Evolutionary conservation across 2,888 invertebrate species (phyloP), one percentile per base, ranked within the genome.

Genomic region (Aphrophora alni): DNA sequence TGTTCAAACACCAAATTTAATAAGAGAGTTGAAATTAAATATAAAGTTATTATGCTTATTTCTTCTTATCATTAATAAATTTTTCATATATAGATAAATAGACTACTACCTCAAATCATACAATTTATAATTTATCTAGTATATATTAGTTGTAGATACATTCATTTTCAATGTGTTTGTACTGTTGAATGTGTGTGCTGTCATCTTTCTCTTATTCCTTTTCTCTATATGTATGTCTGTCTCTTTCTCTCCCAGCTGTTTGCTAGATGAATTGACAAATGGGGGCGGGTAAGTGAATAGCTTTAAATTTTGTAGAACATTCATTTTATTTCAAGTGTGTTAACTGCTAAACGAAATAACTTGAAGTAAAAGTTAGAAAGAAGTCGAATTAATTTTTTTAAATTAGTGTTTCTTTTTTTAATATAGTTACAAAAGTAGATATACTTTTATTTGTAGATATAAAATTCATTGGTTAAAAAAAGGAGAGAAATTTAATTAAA

Each of bases 181-280:
- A 86, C 86, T 87, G 88, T 88, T 88, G 71, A 28, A 28, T 71
- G 27, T 71, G 28, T 71, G 71, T 71, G 71, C 28, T 59, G 21
- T 59, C 59, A 59, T 59, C 59, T 87, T 87, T 88, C 86, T 89
- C 89, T 88, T 87, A 87, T 86, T 88, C 86, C 59, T 87, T 87
- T 86, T 86, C 87, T 86, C 87, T 86, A 87, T 87, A 86, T 87
- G 87, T 87, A 87, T 87, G 84, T 87, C 85, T 84, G 82, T 84
- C 80, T 84, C 79, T 83, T 78, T 83, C 77, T 81, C 76, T 77
- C 73, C 83, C 90, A 95, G 95, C 94, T 95, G 95, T 94, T 92
- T 95, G 91, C 75, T 81, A 72, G 81, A 81, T 81, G 81, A 81
- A 59, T 38, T 78, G 75, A 75, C 78, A 75, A 78, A 81, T 72